Percentiles rank a stretch among this genome's conserved stretches.
Conservation (phyloP, 2,113 vertebrate genomes). For the Equus quagga region DNA sequence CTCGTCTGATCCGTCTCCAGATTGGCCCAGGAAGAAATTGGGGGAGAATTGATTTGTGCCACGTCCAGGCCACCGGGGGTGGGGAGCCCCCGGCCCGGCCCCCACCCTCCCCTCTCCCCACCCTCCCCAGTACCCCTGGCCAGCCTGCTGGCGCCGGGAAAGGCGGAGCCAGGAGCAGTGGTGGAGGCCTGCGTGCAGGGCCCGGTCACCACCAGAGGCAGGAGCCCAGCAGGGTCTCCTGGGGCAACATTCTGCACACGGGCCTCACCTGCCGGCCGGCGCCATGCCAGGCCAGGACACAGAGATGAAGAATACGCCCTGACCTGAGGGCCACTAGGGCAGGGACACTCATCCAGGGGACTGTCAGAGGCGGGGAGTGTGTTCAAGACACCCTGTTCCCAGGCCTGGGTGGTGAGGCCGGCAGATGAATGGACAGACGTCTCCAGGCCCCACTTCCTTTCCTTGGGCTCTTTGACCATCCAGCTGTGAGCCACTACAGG, state of each 20-base stretch:
- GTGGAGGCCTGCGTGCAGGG: not conserved
- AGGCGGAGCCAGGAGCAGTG: not conserved
- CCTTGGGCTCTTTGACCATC: not conserved
- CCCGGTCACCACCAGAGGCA: not conserved
- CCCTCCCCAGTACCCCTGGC: not conserved
- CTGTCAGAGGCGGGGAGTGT: not conserved
- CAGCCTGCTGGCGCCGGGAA: not conserved
- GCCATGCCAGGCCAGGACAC: not conserved
- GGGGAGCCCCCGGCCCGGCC: not conserved
- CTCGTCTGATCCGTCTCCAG: conserved; percentile 74
- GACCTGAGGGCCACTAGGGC: not conserved
- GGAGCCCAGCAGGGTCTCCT: not conserved
- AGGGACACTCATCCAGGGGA: not conserved
- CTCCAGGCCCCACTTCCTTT: not conserved
- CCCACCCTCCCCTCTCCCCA: not conserved
- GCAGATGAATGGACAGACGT: not conserved
- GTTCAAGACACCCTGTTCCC: too few species aligned
- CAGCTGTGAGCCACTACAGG: not conserved
- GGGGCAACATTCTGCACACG: accelerated
- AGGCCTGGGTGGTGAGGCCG: not conserved
- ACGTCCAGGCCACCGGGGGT: conserved; percentile 53
- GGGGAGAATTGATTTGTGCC: conserved; percentile 80
- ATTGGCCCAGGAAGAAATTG: conserved; percentile 61
- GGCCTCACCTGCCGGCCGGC: not conserved
- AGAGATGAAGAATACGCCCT: not conserved